Conservation (phyloP, 2,797 vertebrate species). For the Hemibagrus guttatus region DNA sequence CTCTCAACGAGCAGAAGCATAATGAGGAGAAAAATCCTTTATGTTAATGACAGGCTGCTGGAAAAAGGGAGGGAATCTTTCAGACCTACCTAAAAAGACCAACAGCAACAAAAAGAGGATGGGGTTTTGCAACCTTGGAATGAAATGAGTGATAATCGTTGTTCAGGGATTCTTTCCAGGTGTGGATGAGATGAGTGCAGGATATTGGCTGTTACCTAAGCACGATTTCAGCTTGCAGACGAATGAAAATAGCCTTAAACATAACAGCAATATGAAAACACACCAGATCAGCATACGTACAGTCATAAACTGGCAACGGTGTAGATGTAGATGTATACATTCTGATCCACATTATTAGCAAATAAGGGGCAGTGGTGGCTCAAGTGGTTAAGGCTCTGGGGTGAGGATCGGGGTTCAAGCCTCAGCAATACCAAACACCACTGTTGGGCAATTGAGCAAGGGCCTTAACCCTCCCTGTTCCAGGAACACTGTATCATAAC, state of each 20-base stretch:
- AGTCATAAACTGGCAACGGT: not conserved
- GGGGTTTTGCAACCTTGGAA: conserved; percentile 12
- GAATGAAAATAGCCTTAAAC: not conserved
- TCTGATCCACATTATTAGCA: not conserved
- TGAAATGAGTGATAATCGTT: conserved; percentile 11
- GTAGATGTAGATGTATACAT: not conserved
- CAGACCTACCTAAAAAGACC: not conserved
- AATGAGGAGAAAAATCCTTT: conserved; percentile 4
- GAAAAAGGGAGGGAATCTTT: conserved; percentile 6
- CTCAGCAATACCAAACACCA: too few relatives aligned
- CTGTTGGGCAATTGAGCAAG: too few relatives aligned
- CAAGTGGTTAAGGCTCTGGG: too few relatives aligned
- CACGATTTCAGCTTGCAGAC: not conserved
- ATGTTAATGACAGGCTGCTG: conserved; percentile 6
- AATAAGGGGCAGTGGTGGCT: not conserved
- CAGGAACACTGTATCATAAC: too few relatives aligned
- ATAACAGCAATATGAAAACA: too few relatives aligned
- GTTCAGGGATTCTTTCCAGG: conserved; percentile 14
- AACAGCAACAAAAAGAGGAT: conserved; percentile 12
- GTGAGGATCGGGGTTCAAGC: too few relatives aligned
- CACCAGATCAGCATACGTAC: not conserved
- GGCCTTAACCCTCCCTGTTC: too few relatives aligned
- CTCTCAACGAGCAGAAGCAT: conserved; percentile 11
- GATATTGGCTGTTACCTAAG: not conserved
- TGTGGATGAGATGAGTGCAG: conserved; percentile 2